Evolutionary conservation across 92 coral and sea anemone species (phyloP).

Genomic region (Palythoa grandis): DNA sequence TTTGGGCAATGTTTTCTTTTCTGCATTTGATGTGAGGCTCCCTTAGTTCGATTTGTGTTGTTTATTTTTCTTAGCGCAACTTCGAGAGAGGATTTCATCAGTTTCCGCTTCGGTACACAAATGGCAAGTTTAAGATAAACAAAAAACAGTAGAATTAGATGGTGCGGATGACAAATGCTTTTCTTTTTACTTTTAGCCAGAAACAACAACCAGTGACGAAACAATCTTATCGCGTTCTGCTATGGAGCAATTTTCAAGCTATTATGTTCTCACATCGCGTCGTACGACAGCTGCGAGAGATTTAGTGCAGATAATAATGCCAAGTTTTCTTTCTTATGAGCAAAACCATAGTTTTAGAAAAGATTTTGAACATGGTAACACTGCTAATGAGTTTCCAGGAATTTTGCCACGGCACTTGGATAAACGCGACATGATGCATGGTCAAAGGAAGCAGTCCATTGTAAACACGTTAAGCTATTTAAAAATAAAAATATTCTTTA

Average conservation of each 20-base stretch:
- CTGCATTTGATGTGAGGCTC: background rate
- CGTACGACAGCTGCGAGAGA: background rate
- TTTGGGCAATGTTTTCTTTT: constrained; percentile 6
- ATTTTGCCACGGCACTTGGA: constrained; percentile 22
- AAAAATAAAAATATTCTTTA: too few relatives aligned
- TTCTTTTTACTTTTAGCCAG: constrained; percentile 1
- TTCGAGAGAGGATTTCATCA: background rate
- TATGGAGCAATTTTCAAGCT: background rate
- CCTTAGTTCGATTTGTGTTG: background rate
- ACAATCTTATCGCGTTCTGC: background rate
- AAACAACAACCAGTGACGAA: background rate
- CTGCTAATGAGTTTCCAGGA: background rate
- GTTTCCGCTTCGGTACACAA: background rate
- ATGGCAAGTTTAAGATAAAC: background rate
- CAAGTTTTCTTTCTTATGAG: background rate
- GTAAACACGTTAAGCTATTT: background rate
- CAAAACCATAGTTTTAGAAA: background rate
- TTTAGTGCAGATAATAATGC: background rate
- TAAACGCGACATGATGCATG: background rate
- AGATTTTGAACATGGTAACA: background rate
- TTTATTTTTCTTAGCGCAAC: constrained; percentile 13
- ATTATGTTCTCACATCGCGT: background rate
- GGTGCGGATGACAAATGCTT: background rate
- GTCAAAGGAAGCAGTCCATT: background rate
- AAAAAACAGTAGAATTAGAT: background rate